phyloP scores from a whole-genome alignment of 2,888 invertebrate genomes.

The Galerucella calmariensis region DNA sequence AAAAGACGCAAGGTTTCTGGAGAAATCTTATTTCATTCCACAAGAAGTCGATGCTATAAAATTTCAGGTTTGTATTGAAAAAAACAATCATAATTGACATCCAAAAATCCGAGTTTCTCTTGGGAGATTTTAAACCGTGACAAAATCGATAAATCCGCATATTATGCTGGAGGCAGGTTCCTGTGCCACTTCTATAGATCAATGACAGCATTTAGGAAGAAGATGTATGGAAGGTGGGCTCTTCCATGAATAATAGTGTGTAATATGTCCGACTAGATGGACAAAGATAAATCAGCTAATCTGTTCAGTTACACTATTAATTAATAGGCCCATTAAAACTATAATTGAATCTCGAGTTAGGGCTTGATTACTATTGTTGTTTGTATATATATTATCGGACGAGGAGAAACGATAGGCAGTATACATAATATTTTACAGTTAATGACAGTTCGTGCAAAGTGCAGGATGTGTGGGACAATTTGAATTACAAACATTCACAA shows the following conservation, averaged over 20 bases:
- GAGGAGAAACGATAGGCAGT: constrained; percentile 24
- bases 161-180: neutral
- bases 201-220: constrained; percentile 30
- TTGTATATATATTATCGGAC: constrained; percentile 21
- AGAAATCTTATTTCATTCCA: too few relatives aligned
- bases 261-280: constrained; percentile 41
- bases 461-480: constrained; percentile 19
- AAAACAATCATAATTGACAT: too few relatives aligned
- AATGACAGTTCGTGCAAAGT: constrained; percentile 29
- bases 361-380: constrained; percentile 38
- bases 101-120: neutral
- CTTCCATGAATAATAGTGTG: constrained; percentile 36
- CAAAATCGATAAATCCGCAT: neutral
- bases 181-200: constrained; percentile 26
- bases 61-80: too few relatives aligned
- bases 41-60: too few relatives aligned
- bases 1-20: too few relatives aligned
- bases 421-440: constrained; percentile 34
- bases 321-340: constrained; percentile 42
- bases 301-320: constrained; percentile 40
- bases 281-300: constrained; percentile 42
- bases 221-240: constrained; percentile 38
- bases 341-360: constrained; percentile 41
- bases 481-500: constrained; percentile 28
- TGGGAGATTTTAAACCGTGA: neutral